Conservation (phyloP, 1,140 invertebrate species). For the Ectropis grisescens region DNA sequence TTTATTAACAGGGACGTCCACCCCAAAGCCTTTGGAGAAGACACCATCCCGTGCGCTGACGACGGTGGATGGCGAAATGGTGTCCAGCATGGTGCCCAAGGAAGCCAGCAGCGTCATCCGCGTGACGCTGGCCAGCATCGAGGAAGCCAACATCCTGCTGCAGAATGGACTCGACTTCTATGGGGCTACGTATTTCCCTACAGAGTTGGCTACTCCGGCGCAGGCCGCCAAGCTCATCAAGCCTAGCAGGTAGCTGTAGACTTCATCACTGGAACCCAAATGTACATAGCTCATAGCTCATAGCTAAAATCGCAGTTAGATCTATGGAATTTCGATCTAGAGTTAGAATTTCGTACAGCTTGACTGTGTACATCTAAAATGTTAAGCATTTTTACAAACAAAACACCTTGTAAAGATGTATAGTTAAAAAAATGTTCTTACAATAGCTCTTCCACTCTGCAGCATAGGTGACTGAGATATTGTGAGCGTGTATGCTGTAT, state of each 20-base stretch:
- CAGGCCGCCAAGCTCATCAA: conserved; percentile 70
- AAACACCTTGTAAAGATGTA: too few species aligned
- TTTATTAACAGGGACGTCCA: conserved; percentile 49
- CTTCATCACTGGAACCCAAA: too few species aligned
- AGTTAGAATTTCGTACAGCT: too few species aligned
- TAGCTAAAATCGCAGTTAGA: too few species aligned
- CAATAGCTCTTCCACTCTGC: too few species aligned
- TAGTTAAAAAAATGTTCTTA: too few species aligned
- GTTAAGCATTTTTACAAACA: too few species aligned
- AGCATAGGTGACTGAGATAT: too few species aligned
- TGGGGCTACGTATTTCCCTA: conserved; percentile 87
- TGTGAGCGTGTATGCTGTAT: too few species aligned
- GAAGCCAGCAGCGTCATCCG: conserved; percentile 75
- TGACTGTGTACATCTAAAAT: too few species aligned
- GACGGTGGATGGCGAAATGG: conserved; percentile 66
- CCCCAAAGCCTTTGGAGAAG: conserved; percentile 46
- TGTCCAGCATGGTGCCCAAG: conserved; percentile 65
- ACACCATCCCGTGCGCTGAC: conserved; percentile 52
- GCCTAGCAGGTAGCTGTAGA: conserved; percentile 42
- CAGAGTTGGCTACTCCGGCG: conserved; percentile 77
- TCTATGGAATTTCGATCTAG: too few species aligned
- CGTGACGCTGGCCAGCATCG: conserved; percentile 82
- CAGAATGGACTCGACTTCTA: conserved; percentile 89
- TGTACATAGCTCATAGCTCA: too few species aligned
- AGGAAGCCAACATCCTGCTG: conserved; percentile 83